Percentiles rank a stretch among this genome's conserved stretches.
These are phyloP conservation scores for Caenorhabditis afra DNA, from an alignment of 2,888 invertebrate genomes.

Conservation along the genomic window DNA sequence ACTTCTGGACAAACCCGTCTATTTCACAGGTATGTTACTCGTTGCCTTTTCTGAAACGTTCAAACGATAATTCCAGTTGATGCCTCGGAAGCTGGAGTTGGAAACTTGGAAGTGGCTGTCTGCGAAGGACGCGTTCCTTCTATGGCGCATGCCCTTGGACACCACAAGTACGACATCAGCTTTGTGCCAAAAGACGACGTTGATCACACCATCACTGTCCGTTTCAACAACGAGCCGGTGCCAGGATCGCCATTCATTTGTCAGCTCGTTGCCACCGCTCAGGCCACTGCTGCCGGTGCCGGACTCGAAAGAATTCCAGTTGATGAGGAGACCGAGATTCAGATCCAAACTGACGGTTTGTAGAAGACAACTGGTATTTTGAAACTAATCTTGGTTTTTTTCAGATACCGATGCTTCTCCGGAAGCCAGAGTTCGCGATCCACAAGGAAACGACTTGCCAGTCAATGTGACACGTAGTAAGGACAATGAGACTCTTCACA, in stretches of 20 bases:
- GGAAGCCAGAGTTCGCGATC: slow-evolving; percentile 71
- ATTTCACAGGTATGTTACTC: slow-evolving; percentile 83
- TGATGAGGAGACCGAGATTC: slow-evolving; percentile 84
- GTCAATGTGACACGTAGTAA: slow-evolving; percentile 67
- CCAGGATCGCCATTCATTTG: slow-evolving; percentile 95
- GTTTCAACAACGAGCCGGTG: slow-evolving; percentile 84
- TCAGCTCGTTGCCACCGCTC: slow-evolving; percentile 87
- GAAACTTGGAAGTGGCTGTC: slow-evolving; percentile 97
- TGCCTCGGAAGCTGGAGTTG: slow-evolving; percentile 97
- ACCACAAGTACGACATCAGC: slow-evolving; percentile 82
- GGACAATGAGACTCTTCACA: slow-evolving; percentile 65
- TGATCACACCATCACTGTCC: slow-evolving; percentile 79
- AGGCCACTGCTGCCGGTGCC: slow-evolving; percentile 85
- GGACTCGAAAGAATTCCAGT: slow-evolving; percentile 87
- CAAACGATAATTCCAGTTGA: slow-evolving; percentile 84
- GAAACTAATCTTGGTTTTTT: neutral
- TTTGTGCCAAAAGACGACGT: slow-evolving; percentile 78
- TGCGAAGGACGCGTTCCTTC: slow-evolving; percentile 97
- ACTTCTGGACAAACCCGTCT: slow-evolving; percentile 91
- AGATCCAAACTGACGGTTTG: slow-evolving; percentile 66
- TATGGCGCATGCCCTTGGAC: slow-evolving; percentile 95
- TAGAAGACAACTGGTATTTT: slow-evolving; percentile 3
- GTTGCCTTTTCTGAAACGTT: neutral
- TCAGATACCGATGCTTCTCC: slow-evolving; percentile 57
- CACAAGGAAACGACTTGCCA: slow-evolving; percentile 72